Conservation (phyloP, 2,797 vertebrate genomes). For the Lutjanus argentimaculatus region DNA sequence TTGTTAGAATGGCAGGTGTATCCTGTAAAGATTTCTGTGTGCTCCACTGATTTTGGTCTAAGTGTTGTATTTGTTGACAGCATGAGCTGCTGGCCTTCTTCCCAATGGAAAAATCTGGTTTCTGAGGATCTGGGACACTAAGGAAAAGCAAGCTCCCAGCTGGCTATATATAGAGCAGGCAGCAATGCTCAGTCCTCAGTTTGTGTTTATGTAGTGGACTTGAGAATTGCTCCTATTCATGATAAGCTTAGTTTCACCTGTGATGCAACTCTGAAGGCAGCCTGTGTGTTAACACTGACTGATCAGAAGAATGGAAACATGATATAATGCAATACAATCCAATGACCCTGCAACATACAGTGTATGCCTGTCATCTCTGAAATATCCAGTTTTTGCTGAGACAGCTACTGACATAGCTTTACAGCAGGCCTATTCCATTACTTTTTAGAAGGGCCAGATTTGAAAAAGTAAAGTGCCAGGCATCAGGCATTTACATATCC, state of each 20-base stretch:
- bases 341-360: neutral
- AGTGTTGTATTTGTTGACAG: constrained; percentile 66
- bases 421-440: neutral
- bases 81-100: constrained; percentile 57
- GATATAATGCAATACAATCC: neutral
- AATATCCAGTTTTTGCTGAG: constrained; percentile 2
- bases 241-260: constrained; percentile 45
- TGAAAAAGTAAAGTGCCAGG: no score
- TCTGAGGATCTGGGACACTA: constrained; percentile 71
- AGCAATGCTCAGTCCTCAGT: constrained; percentile 42
- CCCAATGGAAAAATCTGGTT: constrained; percentile 71
- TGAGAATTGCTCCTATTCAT: constrained; percentile 51
- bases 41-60: constrained; percentile 25
- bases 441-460: no score
- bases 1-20: constrained; percentile 27
- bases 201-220: constrained; percentile 58
- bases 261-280: neutral
- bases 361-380: neutral
- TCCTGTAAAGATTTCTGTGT: constrained; percentile 20
- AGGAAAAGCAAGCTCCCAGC: constrained; percentile 65
- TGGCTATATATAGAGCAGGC: constrained; percentile 72
- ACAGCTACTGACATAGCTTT: neutral
- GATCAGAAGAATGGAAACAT: neutral
- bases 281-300: constrained; percentile 8
- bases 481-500: no score